These are phyloP conservation scores for Drosophila ambigua DNA, from an alignment of 1,140 invertebrate genomes.

Conservation along the genomic window DNA sequence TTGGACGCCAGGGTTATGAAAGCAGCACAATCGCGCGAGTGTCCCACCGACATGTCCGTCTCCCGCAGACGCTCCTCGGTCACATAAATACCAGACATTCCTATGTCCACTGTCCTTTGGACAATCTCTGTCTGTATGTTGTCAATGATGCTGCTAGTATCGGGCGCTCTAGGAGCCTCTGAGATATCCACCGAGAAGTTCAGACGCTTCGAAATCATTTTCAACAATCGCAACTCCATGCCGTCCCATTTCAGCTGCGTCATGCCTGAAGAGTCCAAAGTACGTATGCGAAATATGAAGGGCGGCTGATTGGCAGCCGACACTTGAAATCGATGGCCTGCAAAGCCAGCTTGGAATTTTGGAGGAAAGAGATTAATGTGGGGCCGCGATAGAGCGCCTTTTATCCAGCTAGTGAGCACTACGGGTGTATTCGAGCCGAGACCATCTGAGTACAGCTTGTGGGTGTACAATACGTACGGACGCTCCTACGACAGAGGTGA, in stretches of 20 bases:
- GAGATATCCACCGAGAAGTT: conserved; percentile 89
- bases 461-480: conserved; percentile 89
- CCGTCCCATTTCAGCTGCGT: conserved; percentile 85
- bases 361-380: conserved; percentile 87
- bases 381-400: conserved; percentile 86
- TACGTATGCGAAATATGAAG: conserved; percentile 87
- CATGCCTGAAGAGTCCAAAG: conserved; percentile 58
- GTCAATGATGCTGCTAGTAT: conserved; percentile 84
- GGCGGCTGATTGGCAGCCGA: conserved; percentile 88
- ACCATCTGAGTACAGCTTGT: conserved; percentile 88
- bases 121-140: conserved; percentile 83
- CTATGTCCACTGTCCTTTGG: conserved; percentile 85
- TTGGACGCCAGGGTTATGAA: conserved; percentile 90
- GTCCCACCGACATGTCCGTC: conserved; percentile 86
- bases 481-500: conserved; percentile 84
- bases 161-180: conserved; percentile 84
- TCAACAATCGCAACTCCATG: conserved; percentile 87
- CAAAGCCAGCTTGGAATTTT: conserved; percentile 88
- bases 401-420: conserved; percentile 88
- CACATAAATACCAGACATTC: conserved; percentile 88
- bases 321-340: conserved; percentile 88
- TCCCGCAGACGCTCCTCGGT: conserved; percentile 85
- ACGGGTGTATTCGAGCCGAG: conserved; percentile 87
- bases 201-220: conserved; percentile 86
- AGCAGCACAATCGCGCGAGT: conserved; percentile 89